A percentile compares a stretch with the other conserved stretches of the same genome.
Evolutionary conservation across 2,888 invertebrate genomes (phyloP).

Genomic region (Hirtodrosophila histrioides): DNA sequence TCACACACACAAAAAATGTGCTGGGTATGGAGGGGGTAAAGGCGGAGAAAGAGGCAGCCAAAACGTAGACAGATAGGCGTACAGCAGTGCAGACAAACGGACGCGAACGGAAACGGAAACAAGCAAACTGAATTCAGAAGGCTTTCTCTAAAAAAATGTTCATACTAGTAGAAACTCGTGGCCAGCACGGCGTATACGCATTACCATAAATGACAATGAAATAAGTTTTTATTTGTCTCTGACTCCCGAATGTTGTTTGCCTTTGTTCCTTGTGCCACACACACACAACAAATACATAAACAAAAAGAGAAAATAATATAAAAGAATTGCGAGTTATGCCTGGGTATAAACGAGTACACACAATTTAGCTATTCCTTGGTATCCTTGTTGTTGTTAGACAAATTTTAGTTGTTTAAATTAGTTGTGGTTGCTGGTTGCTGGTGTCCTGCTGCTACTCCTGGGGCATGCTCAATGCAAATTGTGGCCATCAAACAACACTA

Average conservation of each 20-base stretch:
- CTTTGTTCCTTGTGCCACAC: constrained; percentile 8
- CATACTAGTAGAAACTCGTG: constrained; percentile 31
- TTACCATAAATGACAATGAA: constrained; percentile 62
- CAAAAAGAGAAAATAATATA: too few relatives aligned
- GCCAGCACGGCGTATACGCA: constrained; percentile 61
- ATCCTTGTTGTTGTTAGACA: constrained; percentile 1
- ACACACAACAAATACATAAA: too few relatives aligned
- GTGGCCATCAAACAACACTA: neutral
- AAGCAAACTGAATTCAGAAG: neutral
- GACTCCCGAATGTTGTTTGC: constrained; percentile 15
- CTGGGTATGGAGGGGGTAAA: neutral
- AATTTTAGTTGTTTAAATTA: neutral
- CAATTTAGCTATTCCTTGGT: constrained; percentile 1
- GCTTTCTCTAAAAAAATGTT: constrained; percentile 43
- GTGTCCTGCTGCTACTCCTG: constrained; percentile 13
- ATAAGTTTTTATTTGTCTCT: constrained; percentile 55
- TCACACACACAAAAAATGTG: neutral
- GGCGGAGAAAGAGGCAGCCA: constrained; percentile 16
- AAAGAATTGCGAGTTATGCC: too few relatives aligned
- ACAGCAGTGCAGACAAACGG: constrained; percentile 51
- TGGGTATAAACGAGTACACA: neutral
- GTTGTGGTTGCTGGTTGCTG: neutral
- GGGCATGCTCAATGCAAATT: constrained; percentile 8
- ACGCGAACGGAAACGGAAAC: constrained; percentile 33
- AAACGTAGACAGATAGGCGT: constrained; percentile 68